Evolutionary conservation across 2,797 vertebrate genomes (phyloP), one percentile per base, ranked within the genome.

Genomic region (Botia kubotai): DNA sequence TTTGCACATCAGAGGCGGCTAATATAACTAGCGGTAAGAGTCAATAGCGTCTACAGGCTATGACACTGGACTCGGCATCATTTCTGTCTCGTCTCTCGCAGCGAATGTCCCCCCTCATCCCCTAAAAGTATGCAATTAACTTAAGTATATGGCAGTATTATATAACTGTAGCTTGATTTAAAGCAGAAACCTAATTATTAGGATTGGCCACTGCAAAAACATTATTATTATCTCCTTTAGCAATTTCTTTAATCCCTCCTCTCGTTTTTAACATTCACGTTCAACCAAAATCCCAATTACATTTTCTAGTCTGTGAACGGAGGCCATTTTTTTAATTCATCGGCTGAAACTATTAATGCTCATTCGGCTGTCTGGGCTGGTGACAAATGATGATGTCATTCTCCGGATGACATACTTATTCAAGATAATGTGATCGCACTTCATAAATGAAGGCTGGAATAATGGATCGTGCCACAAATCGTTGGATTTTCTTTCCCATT

Each of bases 381-480:
- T 80, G 78, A 80, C 36, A 73, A 84, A 77, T 62, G 62, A 36
- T 79, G 75, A 75, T 48, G 68, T 82, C 63, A 79, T 74, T 77
- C 70, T 58, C 75, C 26, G 43, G 23, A 65, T 66, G 78, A 79
- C 65, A 68, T 52, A 84, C 82, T 87, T 72, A 85, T 63, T 87
- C 63, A 74, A 75, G 50, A 82, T 85, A 81, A 81, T 87, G 80
- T 80, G 77, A 82, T 83, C 73, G 79, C 78, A 76, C 68, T 80
- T 76, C 77, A 76, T 55, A 80, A 68, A 62, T 63, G 36, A 84
- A 62, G 58, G 19, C 50, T 72, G 74, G 72, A 68, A 79, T 66
- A 75, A 63, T 75, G 75, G 82, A 65, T 74, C 55, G 53, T 58
- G 36, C 66, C 71, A 57, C 74, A 48, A 63, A 77, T 75, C 82